phyloP scores from a whole-genome alignment of 1,140 invertebrate species.

The Panulirus ornatus region DNA sequence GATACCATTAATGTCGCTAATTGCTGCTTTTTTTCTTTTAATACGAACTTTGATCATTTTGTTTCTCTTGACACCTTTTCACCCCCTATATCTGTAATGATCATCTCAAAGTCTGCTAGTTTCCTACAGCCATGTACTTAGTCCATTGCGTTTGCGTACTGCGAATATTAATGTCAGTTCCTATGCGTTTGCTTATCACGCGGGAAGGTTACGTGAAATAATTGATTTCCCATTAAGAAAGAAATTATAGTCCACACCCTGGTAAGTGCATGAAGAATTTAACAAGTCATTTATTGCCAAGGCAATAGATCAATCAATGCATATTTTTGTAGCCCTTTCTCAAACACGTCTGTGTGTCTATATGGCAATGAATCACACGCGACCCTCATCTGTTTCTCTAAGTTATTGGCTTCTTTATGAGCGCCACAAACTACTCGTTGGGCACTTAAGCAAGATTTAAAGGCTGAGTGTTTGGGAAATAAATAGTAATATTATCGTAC shows the following conservation, averaged over 20 bases:
- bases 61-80: no score
- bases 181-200: background rate
- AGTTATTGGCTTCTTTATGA: background rate
- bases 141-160: no score
- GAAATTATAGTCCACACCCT: background rate
- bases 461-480: background rate
- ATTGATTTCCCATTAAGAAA: background rate
- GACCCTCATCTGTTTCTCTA: background rate
- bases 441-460: background rate
- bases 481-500: background rate
- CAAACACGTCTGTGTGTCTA: background rate
- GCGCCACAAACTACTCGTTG: background rate
- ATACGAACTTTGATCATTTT: no score
- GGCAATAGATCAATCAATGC: background rate
- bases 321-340: no score
- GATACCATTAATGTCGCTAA: no score
- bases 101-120: no score
- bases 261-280: background rate
- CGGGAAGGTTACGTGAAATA: background rate
- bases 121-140: no score
- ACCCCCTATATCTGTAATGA: no score
- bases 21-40: no score
- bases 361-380: background rate
- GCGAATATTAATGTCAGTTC: no score
- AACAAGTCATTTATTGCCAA: no score